phyloP scores from a whole-genome alignment of 2,888 invertebrate species.

The Prostheceraeus crozeri region DNA sequence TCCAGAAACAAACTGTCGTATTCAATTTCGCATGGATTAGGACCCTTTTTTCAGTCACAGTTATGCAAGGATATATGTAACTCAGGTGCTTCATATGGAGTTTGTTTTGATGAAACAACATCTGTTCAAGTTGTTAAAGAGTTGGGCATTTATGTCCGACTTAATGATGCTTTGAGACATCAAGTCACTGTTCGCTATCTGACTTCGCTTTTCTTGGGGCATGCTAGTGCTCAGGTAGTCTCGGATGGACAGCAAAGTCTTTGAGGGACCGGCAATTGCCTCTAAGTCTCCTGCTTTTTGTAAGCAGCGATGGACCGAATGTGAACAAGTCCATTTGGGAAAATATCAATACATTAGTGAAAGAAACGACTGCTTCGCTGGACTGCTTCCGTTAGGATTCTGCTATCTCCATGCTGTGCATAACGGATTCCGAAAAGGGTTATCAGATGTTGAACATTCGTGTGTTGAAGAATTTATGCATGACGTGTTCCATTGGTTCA shows the following conservation, averaged over 20 bases:
- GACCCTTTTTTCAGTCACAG: neutral
- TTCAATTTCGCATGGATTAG: conserved; percentile 11
- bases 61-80: conserved; percentile 2
- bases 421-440: neutral
- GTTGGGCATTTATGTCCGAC: neutral
- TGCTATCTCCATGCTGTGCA: conserved; percentile 9
- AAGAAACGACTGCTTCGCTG: conserved; percentile 9
- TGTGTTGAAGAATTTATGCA: conserved; percentile 2
- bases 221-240: conserved; percentile 2
- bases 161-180: neutral
- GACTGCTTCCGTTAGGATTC: neutral
- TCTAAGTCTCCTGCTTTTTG: neutral
- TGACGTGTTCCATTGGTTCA: conserved; percentile 5
- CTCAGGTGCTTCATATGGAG: neutral
- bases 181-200: neutral
- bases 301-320: conserved; percentile 20
- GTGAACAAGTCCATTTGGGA: conserved; percentile 13
- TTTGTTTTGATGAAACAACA: conserved; percentile 7
- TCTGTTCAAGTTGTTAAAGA: neutral
- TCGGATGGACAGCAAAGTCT: neutral
- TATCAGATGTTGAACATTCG: conserved; percentile 2
- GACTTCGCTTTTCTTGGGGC: conserved; percentile 11
- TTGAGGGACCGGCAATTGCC: conserved; percentile 1
- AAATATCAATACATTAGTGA: neutral
- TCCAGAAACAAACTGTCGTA: conserved; percentile 9